Percentiles rank a stretch among this genome's conserved stretches.
phyloP scores from a whole-genome alignment of 2,888 invertebrate species.

The Scaptomyza reducta region DNA sequence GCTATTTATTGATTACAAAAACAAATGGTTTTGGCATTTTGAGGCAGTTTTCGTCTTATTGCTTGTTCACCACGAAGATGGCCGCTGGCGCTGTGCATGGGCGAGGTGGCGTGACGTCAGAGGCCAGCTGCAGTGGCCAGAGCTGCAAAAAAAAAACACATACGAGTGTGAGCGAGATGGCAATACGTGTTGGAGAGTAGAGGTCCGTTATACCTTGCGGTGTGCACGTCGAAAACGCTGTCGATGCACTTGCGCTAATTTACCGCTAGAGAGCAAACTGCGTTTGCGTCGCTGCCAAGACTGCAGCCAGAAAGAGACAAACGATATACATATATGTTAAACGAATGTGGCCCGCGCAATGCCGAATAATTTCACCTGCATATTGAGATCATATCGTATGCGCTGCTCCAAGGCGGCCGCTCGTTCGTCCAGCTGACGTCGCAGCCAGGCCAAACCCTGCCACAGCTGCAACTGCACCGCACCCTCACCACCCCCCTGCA shows the following conservation, averaged over 20 bases:
- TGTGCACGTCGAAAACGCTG: conserved; percentile 64
- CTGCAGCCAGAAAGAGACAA: conserved; percentile 31
- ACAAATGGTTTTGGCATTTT: conserved; percentile 57
- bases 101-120: conserved; percentile 40
- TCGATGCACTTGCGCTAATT: conserved; percentile 61
- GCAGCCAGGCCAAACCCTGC: conserved; percentile 60
- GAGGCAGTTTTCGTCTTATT: conserved; percentile 7
- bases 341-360: too few relatives aligned
- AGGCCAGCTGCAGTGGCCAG: conserved; percentile 48
- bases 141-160: conserved; percentile 40
- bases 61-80: conserved; percentile 45
- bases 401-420: conserved; percentile 57
- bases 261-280: conserved; percentile 57
- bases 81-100: conserved; percentile 72
- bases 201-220: conserved; percentile 49
- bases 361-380: conserved; percentile 57
- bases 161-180: neutral
- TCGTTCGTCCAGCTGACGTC: conserved; percentile 52
- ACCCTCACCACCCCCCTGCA: conserved; percentile 3
- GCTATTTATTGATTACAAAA: too few relatives aligned
- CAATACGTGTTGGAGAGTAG: neutral
- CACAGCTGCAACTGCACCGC: too few relatives aligned
- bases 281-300: conserved; percentile 70
- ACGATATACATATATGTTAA: neutral
- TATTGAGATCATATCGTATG: conserved; percentile 73